These are phyloP conservation scores for Drosophila repleta DNA, from an alignment of 1,140 invertebrate species.

Conservation along the genomic window DNA sequence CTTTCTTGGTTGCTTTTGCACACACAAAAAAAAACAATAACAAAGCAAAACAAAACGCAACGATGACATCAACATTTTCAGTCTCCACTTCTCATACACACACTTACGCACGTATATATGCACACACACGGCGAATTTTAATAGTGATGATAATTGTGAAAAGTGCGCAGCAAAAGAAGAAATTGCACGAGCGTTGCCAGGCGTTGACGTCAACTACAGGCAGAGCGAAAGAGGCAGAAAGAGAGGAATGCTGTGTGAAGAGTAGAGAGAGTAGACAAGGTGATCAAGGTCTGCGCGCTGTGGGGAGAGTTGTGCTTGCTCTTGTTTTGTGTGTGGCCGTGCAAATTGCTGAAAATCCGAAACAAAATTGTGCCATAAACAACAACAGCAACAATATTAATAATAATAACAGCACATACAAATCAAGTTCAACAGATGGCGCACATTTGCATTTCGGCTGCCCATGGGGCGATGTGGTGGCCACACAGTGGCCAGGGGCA, in stretches of 20 bases:
- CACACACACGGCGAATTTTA: slow-evolving; percentile 50
- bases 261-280: slow-evolving; percentile 12
- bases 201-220: slow-evolving; percentile 46
- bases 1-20: slow-evolving; percentile 12
- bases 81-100: slow-evolving; percentile 31
- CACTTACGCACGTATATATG: background rate
- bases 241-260: background rate
- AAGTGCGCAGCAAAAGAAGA: slow-evolving; percentile 68
- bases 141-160: slow-evolving; percentile 63
- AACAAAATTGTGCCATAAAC: slow-evolving; percentile 42
- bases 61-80: slow-evolving; percentile 72
- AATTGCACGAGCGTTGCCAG: slow-evolving; percentile 57
- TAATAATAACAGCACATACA: slow-evolving; percentile 21
- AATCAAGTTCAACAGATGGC: slow-evolving; percentile 70
- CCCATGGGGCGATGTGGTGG: slow-evolving; percentile 16
- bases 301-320: slow-evolving; percentile 19
- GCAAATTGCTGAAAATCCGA: slow-evolving; percentile 44
- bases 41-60: slow-evolving; percentile 56
- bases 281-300: slow-evolving; percentile 24
- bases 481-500: slow-evolving; percentile 11
- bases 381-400: slow-evolving; percentile 19
- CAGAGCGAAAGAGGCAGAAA: slow-evolving; percentile 19
- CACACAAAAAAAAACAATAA: slow-evolving; percentile 11
- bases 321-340: slow-evolving; percentile 29
- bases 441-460: slow-evolving; percentile 52